These are phyloP conservation scores for Aethes cnicana DNA, from an alignment of 2,888 invertebrate species.

Conservation along the genomic window DNA sequence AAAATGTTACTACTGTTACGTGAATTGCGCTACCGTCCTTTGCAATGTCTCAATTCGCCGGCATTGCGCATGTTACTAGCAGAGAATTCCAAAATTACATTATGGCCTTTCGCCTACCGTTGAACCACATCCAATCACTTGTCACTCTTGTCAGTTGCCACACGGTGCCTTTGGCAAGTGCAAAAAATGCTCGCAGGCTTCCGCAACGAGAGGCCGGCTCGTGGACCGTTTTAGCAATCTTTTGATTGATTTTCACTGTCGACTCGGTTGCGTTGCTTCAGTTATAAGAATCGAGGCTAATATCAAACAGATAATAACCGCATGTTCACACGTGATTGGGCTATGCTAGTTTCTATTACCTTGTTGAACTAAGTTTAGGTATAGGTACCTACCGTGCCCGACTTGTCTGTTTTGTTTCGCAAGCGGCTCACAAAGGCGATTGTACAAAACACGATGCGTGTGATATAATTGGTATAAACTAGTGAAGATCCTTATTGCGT, in stretches of 20 bases:
- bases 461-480: too few relatives aligned
- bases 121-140: constrained; percentile 8
- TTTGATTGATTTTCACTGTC: not conserved
- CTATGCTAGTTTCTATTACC: not conserved
- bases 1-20: not conserved
- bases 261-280: not conserved
- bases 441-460: too few relatives aligned
- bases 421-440: too few relatives aligned
- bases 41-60: constrained; percentile 10
- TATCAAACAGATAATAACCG: not conserved
- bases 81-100: constrained; percentile 13
- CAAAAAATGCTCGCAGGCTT: constrained; percentile 15
- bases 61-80: not conserved
- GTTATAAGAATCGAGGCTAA: not conserved
- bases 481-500: too few relatives aligned
- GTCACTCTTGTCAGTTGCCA: not conserved
- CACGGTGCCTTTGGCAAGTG: constrained; percentile 2
- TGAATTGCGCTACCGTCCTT: constrained; percentile 13
- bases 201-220: constrained; percentile 4
- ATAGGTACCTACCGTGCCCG: too few relatives aligned
- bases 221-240: not conserved
- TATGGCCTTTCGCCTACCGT: constrained; percentile 9
- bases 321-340: not conserved
- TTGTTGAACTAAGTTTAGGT: not conserved
- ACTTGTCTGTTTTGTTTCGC: too few relatives aligned